Percentiles rank a stretch among this genome's conserved stretches.
Evolutionary conservation across 2,113 vertebrate genomes (phyloP).

Genomic region (Fregetta grallaria): DNA sequence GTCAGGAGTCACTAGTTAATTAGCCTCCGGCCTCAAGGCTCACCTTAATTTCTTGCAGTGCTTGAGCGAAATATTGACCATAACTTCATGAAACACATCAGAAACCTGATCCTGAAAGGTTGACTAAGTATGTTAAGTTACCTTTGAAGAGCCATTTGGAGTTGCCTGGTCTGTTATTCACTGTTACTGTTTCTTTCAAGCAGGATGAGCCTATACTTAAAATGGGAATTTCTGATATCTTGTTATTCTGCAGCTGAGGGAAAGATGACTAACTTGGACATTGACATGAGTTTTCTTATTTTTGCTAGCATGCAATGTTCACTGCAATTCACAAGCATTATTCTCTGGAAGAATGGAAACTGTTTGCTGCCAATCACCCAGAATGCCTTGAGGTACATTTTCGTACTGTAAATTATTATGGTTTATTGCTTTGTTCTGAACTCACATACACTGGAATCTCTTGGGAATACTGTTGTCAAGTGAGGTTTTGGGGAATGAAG

Average conservation of each 20-base stretch:
- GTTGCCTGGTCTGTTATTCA: not conserved
- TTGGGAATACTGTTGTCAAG: constrained; percentile 22
- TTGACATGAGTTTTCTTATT: constrained; percentile 31
- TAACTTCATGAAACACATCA: not conserved
- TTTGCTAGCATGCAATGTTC: constrained; percentile 90
- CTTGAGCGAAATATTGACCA: not conserved
- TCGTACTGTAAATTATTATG: not conserved
- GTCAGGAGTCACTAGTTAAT: not conserved
- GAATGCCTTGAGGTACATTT: constrained; percentile 91
- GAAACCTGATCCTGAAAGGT: not conserved
- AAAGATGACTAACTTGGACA: not conserved
- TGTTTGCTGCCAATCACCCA: constrained; percentile 86
- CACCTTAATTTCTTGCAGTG: not conserved
- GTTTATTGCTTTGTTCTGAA: constrained; percentile 50
- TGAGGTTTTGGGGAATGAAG: constrained; percentile 31
- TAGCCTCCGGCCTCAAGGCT: not conserved
- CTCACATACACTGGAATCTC: not conserved
- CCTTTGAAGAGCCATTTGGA: not conserved
- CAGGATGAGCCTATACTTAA: not conserved
- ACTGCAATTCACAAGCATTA: constrained; percentile 98
- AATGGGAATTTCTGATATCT: not conserved
- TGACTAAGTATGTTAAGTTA: not conserved
- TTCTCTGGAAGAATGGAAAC: constrained; percentile 92
- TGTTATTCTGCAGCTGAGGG: not conserved
- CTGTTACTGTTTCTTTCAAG: not conserved